Evolutionary conservation across 2,888 invertebrate species (phyloP).

Genomic region (Prenolepis imparis): DNA sequence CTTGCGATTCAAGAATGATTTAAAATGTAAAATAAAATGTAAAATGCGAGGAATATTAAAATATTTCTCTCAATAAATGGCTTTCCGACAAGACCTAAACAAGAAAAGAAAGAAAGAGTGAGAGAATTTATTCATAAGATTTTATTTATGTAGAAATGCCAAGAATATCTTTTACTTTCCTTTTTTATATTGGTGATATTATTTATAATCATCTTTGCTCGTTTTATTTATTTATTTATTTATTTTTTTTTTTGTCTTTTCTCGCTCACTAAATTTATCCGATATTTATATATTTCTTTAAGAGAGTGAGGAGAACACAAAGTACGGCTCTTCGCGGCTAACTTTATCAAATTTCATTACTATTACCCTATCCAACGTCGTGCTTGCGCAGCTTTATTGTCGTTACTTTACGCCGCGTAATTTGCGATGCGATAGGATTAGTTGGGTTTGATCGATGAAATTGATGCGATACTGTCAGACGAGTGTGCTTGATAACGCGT

Average conservation of each 20-base stretch:
- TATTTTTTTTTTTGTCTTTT: not conserved
- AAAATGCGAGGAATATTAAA: not conserved
- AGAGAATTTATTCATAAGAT: not conserved
- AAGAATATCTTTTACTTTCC: not conserved
- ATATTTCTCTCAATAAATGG: not conserved
- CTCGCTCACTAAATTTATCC: conserved; percentile 12
- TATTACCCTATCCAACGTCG: conserved; percentile 57
- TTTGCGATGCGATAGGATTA: conserved; percentile 19
- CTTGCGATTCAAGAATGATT: not conserved
- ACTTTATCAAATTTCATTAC: conserved; percentile 83
- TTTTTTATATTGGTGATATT: not conserved
- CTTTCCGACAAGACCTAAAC: not conserved
- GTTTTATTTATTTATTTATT: not conserved
- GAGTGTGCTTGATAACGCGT: conserved; percentile 48
- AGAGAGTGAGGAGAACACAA: conserved; percentile 61
- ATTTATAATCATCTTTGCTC: not conserved
- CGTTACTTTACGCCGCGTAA: conserved; percentile 52
- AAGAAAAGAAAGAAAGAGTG: not conserved
- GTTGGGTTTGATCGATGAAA: conserved; percentile 61
- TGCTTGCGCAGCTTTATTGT: conserved; percentile 65
- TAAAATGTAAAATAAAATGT: not conserved
- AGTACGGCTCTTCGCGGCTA: conserved; percentile 72
- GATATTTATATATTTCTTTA: conserved; percentile 69
- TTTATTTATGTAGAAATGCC: not conserved
- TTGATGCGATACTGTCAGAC: conserved; percentile 51